Conservation (phyloP, 2,797 vertebrate species). For the Morelia viridis region DNA sequence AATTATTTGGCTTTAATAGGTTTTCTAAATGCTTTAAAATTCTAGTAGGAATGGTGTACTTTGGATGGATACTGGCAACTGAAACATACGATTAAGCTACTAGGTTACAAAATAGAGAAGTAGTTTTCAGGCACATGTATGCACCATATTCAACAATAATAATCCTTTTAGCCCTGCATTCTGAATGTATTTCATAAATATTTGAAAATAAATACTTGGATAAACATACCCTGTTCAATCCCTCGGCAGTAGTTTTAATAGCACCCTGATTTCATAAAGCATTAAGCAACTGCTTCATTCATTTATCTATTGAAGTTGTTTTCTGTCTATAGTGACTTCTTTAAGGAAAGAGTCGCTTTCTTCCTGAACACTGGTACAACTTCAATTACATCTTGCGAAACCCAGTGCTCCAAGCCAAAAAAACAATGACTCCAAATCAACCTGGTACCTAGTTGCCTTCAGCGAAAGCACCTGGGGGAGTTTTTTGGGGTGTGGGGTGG, state of each 20-base stretch:
- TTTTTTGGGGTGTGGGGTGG: background rate
- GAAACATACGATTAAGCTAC: background rate
- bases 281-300: background rate
- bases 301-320: background rate
- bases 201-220: background rate
- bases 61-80: background rate
- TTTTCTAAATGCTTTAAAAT: constrained; percentile 10
- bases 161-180: background rate
- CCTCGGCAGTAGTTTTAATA: background rate
- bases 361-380: background rate
- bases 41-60: background rate
- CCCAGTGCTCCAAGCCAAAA: background rate
- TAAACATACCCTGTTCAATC: background rate
- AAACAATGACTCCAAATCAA: background rate
- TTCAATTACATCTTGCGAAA: background rate
- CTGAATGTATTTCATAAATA: background rate
- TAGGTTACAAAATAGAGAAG: background rate
- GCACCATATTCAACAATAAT: background rate
- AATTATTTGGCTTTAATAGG: constrained; percentile 25
- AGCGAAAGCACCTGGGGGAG: background rate
- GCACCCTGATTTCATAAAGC: background rate
- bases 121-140: too few relatives aligned
- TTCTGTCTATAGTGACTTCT: background rate
- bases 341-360: background rate
- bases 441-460: background rate